Evolutionary conservation across 2,113 vertebrate species (phyloP), one percentile per base, ranked within the genome.

Genomic region (Mustela lutreola): DNA sequence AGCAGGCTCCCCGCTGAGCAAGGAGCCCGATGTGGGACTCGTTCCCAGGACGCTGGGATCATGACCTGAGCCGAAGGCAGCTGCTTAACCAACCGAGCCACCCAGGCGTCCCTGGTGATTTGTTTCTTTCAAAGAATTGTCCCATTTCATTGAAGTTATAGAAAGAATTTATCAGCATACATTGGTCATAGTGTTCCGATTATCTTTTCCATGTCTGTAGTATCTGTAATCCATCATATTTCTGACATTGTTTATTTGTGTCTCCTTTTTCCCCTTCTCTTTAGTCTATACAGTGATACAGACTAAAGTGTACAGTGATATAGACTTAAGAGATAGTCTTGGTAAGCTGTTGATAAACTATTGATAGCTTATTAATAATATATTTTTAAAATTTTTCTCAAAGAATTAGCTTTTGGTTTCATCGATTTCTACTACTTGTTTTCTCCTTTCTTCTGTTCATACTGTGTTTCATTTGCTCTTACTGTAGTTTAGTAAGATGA

Each of bases 81-180:
- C n/a, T n/a, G n/a, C n/a, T n/a, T n/a, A n/a, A n/a, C n/a, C n/a
- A n/a, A n/a, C n/a, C n/a, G n/a, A n/a, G n/a, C n/a, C n/a, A n/a
- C n/a, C n/a, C n/a, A n/a, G n/a, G n/a, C n/a, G n/a, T n/a, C n/a
- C n/a, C n/a, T 91, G 89, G 48, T 91, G 81, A 48, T 67, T 81
- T 70, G 48, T 91, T 91, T 81, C 89, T 91, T 81, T 70, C n/a
- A 91, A 81, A 31, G 18, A 70, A 24, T 81, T 91, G 53, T 91
- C 53, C 62, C 16, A 81, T 53, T 81, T 70, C 45, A 70, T 50
- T 56, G 19, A 81, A 67, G 26, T 91, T 81, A 42, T 1, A 56
- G 36, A 81, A 33, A 56, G 36, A 81, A 24, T 70, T 81, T 70
- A 81, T 56, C 78, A 91, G 5, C 63, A 39, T 81, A 53, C 12